Percentiles rank a stretch among this genome's conserved stretches.
These are phyloP conservation scores for Cacajao melanocephalus DNA, from an alignment of 2,797 vertebrate species.

Conservation along the genomic window DNA sequence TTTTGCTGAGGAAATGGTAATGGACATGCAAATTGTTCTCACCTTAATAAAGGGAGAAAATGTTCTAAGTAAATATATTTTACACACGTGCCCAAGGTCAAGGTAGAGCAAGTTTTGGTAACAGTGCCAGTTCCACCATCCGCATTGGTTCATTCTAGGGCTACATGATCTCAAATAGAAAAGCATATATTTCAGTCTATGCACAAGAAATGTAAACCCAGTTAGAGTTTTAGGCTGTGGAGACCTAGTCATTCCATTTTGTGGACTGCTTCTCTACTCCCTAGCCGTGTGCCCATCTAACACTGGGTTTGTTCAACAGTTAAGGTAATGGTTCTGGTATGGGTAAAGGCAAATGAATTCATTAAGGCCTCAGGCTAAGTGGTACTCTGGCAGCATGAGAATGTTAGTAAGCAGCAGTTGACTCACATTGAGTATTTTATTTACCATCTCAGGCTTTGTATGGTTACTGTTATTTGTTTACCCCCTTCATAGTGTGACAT, in stretches of 20 bases:
- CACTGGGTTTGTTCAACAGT: constrained; percentile 8
- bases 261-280: not conserved
- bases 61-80: not conserved
- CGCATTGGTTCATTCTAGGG: not conserved
- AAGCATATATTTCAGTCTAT: not conserved
- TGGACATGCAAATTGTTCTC: not conserved
- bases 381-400: constrained; percentile 34
- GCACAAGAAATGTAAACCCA: not conserved
- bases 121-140: not conserved
- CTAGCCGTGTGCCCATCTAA: not conserved
- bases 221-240: not conserved
- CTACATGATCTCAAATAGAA: not conserved
- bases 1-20: not conserved
- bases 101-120: not conserved
- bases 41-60: not conserved
- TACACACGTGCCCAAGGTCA: not conserved
- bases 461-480: constrained; percentile 17
- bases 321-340: constrained; percentile 63
- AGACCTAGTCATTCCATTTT: not conserved
- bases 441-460: not conserved
- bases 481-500: not conserved
- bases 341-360: constrained; percentile 73
- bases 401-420: constrained; percentile 35
- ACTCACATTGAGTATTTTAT: not conserved
- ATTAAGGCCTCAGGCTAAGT: constrained; percentile 53